phyloP scores from a whole-genome alignment of 2,888 invertebrate species.

The Teinopalpus imperialis region DNA sequence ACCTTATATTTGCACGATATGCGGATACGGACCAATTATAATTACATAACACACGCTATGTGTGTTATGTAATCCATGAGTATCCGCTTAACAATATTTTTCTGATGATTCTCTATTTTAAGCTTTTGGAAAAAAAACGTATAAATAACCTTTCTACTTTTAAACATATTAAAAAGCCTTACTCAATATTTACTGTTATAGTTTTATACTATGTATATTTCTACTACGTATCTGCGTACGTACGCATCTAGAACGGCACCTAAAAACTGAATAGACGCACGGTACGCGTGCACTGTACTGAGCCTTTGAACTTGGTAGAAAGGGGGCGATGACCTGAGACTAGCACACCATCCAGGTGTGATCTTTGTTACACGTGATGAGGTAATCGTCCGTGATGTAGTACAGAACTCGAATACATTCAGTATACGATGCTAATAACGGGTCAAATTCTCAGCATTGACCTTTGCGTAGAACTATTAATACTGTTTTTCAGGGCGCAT shows the following conservation, averaged over 20 bases:
- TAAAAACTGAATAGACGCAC: slow-evolving; percentile 23
- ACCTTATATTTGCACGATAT: too few species aligned
- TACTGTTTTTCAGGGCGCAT: neutral
- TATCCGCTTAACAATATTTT: too few species aligned
- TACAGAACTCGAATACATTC: neutral
- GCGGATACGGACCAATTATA: too few species aligned
- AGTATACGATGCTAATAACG: slow-evolving; percentile 1
- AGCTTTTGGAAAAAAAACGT: too few species aligned
- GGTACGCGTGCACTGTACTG: slow-evolving; percentile 22
- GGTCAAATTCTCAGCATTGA: slow-evolving; percentile 5
- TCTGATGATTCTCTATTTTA: too few species aligned
- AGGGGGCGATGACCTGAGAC: slow-evolving; percentile 37
- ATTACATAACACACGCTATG: too few species aligned
- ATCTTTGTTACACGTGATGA: slow-evolving; percentile 25
- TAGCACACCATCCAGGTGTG: slow-evolving; percentile 37
- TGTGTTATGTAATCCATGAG: too few species aligned
- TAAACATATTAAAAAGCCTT: too few species aligned
- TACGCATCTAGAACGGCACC: slow-evolving; percentile 14
- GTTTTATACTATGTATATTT: too few species aligned
- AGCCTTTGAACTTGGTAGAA: slow-evolving; percentile 41
- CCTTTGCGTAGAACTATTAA: slow-evolving; percentile 6
- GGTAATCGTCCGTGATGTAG: slow-evolving; percentile 10
- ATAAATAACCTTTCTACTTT: too few species aligned
- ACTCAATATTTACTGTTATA: too few species aligned
- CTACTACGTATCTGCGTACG: too few species aligned